Conservation (phyloP, 2,888 invertebrate species). For the Cremastobaeus sp. region DNA sequence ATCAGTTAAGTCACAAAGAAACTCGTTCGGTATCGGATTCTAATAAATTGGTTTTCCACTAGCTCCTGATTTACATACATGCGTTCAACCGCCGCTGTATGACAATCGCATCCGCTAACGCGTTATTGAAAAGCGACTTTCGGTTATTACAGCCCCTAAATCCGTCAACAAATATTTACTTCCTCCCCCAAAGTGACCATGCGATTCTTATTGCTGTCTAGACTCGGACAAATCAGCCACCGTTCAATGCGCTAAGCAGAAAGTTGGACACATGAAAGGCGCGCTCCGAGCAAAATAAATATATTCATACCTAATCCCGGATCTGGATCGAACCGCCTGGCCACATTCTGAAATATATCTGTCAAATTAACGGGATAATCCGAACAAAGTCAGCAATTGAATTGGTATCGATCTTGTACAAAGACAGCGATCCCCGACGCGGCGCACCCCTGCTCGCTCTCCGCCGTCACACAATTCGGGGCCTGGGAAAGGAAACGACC, state of each 20-base stretch:
- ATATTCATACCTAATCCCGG: conserved; percentile 43
- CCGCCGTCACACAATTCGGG: not conserved
- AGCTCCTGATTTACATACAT: too few species aligned
- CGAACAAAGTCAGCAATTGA: conserved; percentile 36
- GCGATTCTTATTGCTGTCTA: conserved; percentile 26
- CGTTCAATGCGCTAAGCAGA: conserved; percentile 11
- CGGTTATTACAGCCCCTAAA: conserved; percentile 32
- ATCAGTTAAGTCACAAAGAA: too few species aligned
- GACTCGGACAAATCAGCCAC: conserved; percentile 32
- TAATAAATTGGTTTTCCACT: too few species aligned
- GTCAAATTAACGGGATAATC: conserved; percentile 55
- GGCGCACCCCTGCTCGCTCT: conserved; percentile 10
- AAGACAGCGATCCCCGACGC: conserved; percentile 9
- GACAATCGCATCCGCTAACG: not conserved
- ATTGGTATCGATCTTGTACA: conserved; percentile 38
- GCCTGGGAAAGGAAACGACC: conserved; percentile 58
- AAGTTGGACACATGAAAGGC: conserved; percentile 18
- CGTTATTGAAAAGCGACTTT: conserved; percentile 19
- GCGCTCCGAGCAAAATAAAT: conserved; percentile 26
- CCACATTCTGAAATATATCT: conserved; percentile 44
- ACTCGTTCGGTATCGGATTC: too few species aligned
- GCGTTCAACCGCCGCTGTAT: not conserved
- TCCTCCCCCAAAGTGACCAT: conserved; percentile 47
- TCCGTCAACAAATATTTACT: conserved; percentile 46
- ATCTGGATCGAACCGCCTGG: conserved; percentile 30